Evolutionary conservation across 2,113 vertebrate genomes (phyloP).

Genomic region (Etheostoma cragini): DNA sequence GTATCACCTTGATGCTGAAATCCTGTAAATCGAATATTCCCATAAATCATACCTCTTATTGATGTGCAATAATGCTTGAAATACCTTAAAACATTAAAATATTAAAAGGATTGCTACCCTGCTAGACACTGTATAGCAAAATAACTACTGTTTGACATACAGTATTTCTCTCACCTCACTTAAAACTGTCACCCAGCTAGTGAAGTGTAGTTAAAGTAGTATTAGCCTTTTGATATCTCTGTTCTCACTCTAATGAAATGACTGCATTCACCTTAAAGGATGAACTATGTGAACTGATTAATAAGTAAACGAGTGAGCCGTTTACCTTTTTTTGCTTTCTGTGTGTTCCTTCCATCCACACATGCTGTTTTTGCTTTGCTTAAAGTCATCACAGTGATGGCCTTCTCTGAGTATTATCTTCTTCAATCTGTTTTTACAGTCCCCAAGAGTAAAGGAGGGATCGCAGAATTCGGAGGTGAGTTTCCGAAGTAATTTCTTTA

Average conservation of each 20-base stretch:
- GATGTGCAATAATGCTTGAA: background rate
- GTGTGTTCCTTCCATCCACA: slow-evolving; percentile 46
- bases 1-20: background rate
- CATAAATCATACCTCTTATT: background rate
- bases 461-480: slow-evolving; percentile 92
- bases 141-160: background rate
- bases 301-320: slow-evolving; percentile 55
- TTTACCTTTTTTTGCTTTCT: slow-evolving; percentile 22
- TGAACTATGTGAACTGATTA: background rate
- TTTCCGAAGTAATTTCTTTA: background rate
- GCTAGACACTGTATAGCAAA: background rate
- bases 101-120: no score
- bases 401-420: slow-evolving; percentile 9
- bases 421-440: slow-evolving; percentile 81
- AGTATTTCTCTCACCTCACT: background rate
- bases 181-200: background rate
- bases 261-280: background rate
- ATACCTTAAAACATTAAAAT: background rate
- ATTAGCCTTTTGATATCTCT: background rate
- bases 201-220: background rate
- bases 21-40: background rate
- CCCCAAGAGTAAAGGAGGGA: slow-evolving; percentile 95
- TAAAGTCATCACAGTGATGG: background rate
- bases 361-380: slow-evolving; percentile 34
- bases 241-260: background rate